Evolutionary conservation across 2,888 invertebrate genomes (phyloP), one percentile per base, ranked within the genome.

Genomic region (Leucoma salicis): DNA sequence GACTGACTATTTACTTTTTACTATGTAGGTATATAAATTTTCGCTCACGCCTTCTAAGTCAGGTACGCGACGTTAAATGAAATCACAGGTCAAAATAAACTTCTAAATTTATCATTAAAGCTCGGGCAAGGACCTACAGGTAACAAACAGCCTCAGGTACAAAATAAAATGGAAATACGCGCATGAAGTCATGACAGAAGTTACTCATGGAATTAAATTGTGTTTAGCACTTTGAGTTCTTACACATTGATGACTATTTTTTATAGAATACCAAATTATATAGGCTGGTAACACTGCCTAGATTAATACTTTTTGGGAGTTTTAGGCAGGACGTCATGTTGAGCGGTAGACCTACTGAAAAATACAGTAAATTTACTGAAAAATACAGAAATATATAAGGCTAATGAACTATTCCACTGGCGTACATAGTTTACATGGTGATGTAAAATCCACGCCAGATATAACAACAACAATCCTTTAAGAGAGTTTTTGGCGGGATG

Each of bases 121-220:
- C 6, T 28, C 21, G 45, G 35, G 6, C 46, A 34, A 46, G 44
- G 42, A 46, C 38, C 53, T 36, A n/a, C n/a, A n/a, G n/a, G n/a
- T n/a, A n/a, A n/a, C 38, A 42, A 10, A 42, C 42, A 35, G 36
- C 35, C 51, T 38, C 39, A 46, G 13, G 27, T 24, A 28, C 12
- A 14, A 49, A 42, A 50, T 39, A 47, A 43, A 39, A 48, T 11
- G 16, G 27, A 46, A 46, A 27, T 36, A 29, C 39, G 29, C 40
- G 41, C 36, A 49, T 11, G 43, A 54, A n/a, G 27, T 27, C 27
- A 27, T n/a, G n/a, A 27, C 11, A 27, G 11, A 27, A 10, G 27
- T n/a, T 27, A 10, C n/a, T 21, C 8, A 8, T 6, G 5, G 21
- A 21, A 21, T 21, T 8, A 21, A 21, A 21, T 21, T 21, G 8